A percentile compares a stretch with the other conserved stretches of the same genome.
Conservation (phyloP, 2,113 vertebrate genomes). For the Eulemur macaco region DNA sequence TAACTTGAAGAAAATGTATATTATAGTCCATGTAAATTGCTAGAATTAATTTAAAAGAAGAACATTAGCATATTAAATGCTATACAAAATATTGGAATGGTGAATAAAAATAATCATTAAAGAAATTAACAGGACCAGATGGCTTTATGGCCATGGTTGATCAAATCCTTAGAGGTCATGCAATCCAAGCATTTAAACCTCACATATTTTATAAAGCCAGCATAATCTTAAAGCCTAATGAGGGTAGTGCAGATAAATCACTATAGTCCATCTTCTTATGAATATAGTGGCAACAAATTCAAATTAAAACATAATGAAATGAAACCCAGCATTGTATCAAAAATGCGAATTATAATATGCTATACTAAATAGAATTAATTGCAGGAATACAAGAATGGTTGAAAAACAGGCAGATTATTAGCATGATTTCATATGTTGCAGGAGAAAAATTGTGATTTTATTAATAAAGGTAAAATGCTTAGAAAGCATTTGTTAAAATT, state of each 20-base stretch:
- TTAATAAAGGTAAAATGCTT: not conserved
- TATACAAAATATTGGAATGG: not conserved
- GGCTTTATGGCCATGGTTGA: constrained; percentile 14
- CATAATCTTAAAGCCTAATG: constrained; percentile 26
- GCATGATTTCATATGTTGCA: not conserved
- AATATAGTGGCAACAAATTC: not conserved
- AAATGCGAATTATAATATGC: not conserved
- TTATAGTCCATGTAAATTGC: not conserved
- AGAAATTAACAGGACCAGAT: constrained; percentile 40
- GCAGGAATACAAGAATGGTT: not conserved
- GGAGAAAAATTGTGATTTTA: not conserved
- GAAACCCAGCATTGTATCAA: not conserved
- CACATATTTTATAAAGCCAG: not conserved
- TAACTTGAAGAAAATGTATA: not conserved
- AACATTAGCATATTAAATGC: not conserved
- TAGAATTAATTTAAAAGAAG: not conserved
- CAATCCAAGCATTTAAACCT: constrained; percentile 22
- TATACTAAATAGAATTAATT: not conserved
- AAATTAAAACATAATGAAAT: not conserved
- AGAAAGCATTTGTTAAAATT: not conserved
- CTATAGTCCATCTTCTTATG: not conserved
- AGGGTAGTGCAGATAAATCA: constrained; percentile 6
- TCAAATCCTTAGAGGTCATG: constrained; percentile 37
- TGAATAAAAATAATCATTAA: constrained; percentile 43
- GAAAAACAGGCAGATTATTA: not conserved